Conservation (phyloP, 2,888 invertebrate genomes). For the Callyntrura sp. region DNA sequence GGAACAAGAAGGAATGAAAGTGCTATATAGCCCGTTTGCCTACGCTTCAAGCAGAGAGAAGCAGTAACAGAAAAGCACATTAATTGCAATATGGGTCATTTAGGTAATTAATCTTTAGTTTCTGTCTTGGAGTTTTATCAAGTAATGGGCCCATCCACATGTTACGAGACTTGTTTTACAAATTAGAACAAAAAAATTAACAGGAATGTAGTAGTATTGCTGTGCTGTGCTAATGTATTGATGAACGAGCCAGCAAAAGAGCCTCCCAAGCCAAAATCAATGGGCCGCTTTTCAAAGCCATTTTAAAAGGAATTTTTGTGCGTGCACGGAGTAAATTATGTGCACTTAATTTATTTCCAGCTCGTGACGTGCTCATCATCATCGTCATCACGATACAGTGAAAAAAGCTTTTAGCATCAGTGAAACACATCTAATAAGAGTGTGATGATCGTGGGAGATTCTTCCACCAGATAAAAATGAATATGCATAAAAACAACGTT, state of each 20-base stretch:
- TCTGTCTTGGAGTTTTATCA: neutral
- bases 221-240: too few relatives aligned
- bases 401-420: neutral
- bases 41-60: neutral
- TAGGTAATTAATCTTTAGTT: neutral
- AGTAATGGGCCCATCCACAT: too few relatives aligned
- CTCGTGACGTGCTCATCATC: neutral
- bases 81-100: slow-evolving; percentile 11
- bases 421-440: neutral
- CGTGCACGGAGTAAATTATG: neutral
- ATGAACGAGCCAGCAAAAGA: too few relatives aligned
- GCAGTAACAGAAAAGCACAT: neutral
- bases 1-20: neutral
- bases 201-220: too few relatives aligned
- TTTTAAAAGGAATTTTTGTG: too few relatives aligned
- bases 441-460: neutral
- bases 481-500: neutral
- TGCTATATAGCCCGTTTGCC: neutral
- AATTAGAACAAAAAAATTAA: too few relatives aligned
- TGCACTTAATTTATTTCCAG: neutral
- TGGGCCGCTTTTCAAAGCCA: too few relatives aligned
- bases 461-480: neutral
- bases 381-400: neutral
- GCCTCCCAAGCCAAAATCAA: too few relatives aligned
- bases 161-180: too few relatives aligned